A percentile compares a stretch with the other conserved stretches of the same genome.
Conservation (phyloP, 1,140 invertebrate genomes). For the Sweltsa coloradensis region DNA sequence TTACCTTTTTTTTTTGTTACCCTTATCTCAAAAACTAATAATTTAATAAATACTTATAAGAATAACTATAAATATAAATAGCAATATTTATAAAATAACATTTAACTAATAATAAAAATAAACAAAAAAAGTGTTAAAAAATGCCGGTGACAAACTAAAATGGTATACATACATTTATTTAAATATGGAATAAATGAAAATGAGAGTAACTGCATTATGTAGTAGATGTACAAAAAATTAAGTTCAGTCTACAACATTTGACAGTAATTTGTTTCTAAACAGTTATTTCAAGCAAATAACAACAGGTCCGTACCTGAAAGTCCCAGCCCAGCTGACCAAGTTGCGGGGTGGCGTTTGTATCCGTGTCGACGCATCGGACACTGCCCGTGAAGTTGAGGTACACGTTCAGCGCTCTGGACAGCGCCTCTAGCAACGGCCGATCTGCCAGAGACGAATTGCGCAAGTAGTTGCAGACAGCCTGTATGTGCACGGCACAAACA, state of each 20-base stretch:
- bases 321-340: slow-evolving; percentile 63
- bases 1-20: no score
- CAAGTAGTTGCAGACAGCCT: slow-evolving; percentile 44
- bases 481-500: no score
- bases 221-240: no score
- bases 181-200: neutral
- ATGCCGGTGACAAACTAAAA: no score
- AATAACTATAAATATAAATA: no score
- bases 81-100: no score
- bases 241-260: neutral
- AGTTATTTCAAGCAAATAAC: neutral
- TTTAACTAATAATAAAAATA: no score
- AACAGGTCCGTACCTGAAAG: slow-evolving; percentile 43
- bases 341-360: slow-evolving; percentile 32
- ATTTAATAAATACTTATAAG: no score
- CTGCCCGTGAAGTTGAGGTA: slow-evolving; percentile 75
- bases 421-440: slow-evolving; percentile 38
- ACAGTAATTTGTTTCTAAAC: neutral
- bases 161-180: no score
- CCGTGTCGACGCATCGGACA: slow-evolving; percentile 48
- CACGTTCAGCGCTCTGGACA: slow-evolving; percentile 56
- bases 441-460: slow-evolving; percentile 33
- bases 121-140: no score
- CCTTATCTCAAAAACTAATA: no score
- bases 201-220: neutral